Conservation (phyloP, 2,888 invertebrate species). For the Synanthedon tipuliformis region DNA sequence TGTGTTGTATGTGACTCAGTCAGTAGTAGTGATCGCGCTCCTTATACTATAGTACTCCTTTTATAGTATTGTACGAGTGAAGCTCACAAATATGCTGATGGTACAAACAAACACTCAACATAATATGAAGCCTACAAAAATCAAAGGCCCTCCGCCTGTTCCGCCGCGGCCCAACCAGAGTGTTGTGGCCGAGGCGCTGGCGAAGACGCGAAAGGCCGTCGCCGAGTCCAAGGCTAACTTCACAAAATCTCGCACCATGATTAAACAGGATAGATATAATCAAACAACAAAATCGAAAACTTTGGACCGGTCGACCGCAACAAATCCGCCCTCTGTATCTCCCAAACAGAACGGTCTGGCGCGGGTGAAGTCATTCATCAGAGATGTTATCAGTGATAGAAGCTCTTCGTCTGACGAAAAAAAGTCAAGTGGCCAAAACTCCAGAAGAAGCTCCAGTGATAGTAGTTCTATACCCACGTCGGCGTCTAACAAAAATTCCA, state of each 20-base stretch:
- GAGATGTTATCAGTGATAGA: conserved; percentile 65
- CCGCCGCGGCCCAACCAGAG: conserved; percentile 83
- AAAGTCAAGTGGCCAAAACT: conserved; percentile 57
- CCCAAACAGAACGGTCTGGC: conserved; percentile 64
- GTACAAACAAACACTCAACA: conserved; percentile 70
- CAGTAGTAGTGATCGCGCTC: conserved; percentile 39
- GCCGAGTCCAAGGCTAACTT: conserved; percentile 58
- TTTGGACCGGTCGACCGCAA: conserved; percentile 42
- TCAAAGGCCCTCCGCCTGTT: conserved; percentile 80
- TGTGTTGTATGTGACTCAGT: conserved; percentile 23
- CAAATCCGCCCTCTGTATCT: conserved; percentile 40
- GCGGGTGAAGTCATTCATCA: conserved; percentile 63
- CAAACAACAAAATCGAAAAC: conserved; percentile 46
- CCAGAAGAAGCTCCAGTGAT: conserved; percentile 58
- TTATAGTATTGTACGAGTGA: conserved; percentile 65
- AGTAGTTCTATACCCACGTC: conserved; percentile 49
- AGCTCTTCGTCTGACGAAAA: conserved; percentile 62
- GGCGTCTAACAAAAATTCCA: conserved; percentile 45
- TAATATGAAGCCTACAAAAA: conserved; percentile 52
- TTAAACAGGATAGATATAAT: conserved; percentile 40
- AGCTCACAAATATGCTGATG: conserved; percentile 60
- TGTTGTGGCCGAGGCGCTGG: conserved; percentile 78
- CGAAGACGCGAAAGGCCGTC: conserved; percentile 72
- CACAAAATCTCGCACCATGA: conserved; percentile 47
- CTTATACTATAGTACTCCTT: conserved; percentile 56